Conservation (phyloP, 2,797 vertebrate genomes). For the Enteromius fasciolatus region DNA sequence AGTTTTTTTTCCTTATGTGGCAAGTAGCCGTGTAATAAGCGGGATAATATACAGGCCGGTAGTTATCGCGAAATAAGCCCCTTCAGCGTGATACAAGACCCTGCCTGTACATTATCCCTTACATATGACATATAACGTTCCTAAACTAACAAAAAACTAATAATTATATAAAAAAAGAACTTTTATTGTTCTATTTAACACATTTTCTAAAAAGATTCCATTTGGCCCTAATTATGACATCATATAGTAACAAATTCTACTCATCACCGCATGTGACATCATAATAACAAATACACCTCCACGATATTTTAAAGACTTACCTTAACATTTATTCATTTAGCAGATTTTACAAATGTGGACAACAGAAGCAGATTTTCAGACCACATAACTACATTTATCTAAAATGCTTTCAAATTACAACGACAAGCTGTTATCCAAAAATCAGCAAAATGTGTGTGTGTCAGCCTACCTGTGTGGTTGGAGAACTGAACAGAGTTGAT, state of each 20-base stretch:
- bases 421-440: not conserved
- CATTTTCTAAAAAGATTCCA: not conserved
- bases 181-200: not conserved
- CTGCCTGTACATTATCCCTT: no score
- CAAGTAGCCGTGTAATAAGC: no score
- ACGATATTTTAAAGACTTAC: not conserved
- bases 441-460: not conserved
- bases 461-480: conserved; percentile 85
- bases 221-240: conserved; percentile 1
- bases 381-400: not conserved
- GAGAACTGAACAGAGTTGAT: conserved; percentile 90
- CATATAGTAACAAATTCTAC: not conserved
- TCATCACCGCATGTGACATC: not conserved
- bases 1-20: no score
- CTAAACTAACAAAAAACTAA: not conserved
- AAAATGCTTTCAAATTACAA: not conserved
- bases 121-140: not conserved
- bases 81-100: no score
- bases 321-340: not conserved
- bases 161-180: not conserved
- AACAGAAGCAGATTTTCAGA: not conserved
- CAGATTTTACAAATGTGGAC: not conserved
- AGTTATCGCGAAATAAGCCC: no score
- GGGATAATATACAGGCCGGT: no score
- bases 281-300: not conserved